Percentiles rank a stretch among this genome's conserved stretches.
Conservation (phyloP, 37 sponge, comb jelly and placozoan genomes). For the Dysidea cf. avara region DNA sequence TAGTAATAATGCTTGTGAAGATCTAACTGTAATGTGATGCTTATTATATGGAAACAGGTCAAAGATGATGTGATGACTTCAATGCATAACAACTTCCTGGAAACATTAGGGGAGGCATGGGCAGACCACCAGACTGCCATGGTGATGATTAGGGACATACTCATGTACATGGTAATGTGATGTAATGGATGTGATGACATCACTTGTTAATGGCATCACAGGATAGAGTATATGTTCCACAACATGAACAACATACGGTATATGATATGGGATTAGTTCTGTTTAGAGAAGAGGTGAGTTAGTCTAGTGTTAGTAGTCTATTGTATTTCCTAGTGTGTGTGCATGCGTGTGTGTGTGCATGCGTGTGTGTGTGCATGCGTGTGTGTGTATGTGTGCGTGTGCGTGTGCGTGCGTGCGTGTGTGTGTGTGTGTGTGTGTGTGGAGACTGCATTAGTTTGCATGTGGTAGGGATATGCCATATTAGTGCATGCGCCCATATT, state of each 20-base stretch:
- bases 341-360: too few relatives aligned
- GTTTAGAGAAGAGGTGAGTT: constrained; percentile 82
- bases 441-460: too few relatives aligned
- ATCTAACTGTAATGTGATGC: too few relatives aligned
- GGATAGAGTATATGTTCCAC: constrained; percentile 97
- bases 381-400: too few relatives aligned
- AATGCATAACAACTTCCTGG: constrained; percentile 93
- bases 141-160: constrained; percentile 98
- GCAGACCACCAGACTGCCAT: constrained; percentile 96
- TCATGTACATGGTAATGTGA: constrained; percentile 96
- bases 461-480: too few relatives aligned
- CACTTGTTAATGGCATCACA: not conserved
- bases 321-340: not conserved
- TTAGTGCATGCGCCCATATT: too few relatives aligned
- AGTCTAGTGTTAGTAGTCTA: not conserved
- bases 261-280: constrained; percentile 92
- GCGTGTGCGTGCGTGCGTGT: too few relatives aligned
- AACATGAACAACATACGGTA: constrained; percentile 49
- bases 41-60: constrained; percentile 71
- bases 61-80: constrained; percentile 66
- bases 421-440: too few relatives aligned
- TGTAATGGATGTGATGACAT: not conserved
- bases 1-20: too few relatives aligned
- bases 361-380: too few relatives aligned
- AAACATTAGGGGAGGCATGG: constrained; percentile 85